Evolutionary conservation across 2,113 vertebrate species (phyloP).

Genomic region (Blennius ocellaris): DNA sequence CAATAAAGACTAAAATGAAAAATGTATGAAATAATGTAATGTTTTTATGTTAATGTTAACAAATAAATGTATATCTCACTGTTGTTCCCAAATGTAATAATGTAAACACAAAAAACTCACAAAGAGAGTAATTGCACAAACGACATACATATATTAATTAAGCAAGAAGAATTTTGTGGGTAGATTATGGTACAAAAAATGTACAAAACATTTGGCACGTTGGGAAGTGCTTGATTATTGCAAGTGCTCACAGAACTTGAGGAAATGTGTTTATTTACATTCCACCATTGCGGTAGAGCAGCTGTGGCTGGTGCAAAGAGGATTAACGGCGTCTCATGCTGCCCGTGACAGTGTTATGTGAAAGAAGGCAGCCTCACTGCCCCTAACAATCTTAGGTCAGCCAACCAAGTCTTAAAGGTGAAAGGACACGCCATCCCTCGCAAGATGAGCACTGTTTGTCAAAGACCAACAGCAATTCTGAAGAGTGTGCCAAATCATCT

Average conservation of each 20-base stretch:
- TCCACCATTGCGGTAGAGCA: background rate
- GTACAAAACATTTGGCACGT: background rate
- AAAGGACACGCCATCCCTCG: background rate
- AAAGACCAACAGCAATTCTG: background rate
- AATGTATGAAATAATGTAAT: no score
- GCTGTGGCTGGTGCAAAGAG: constrained; percentile 42
- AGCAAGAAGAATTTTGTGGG: no score
- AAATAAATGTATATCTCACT: no score
- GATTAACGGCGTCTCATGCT: constrained; percentile 46
- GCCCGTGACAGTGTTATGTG: constrained; percentile 35
- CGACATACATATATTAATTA: no score
- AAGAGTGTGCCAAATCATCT: background rate
- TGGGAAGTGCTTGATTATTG: background rate
- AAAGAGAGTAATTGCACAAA: no score
- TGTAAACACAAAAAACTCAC: no score
- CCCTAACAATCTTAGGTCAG: constrained; percentile 27
- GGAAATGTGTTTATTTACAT: constrained; percentile 19
- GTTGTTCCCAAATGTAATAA: no score
- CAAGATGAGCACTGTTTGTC: background rate
- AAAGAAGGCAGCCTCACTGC: constrained; percentile 34
- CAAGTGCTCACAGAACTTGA: background rate
- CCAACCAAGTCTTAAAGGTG: constrained; percentile 1
- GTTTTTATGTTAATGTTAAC: no score
- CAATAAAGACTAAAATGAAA: no score
- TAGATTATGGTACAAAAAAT: background rate